Evolutionary conservation across 2,797 vertebrate genomes (phyloP), one percentile per base, ranked within the genome.

Genomic region (Octomys mimax): DNA sequence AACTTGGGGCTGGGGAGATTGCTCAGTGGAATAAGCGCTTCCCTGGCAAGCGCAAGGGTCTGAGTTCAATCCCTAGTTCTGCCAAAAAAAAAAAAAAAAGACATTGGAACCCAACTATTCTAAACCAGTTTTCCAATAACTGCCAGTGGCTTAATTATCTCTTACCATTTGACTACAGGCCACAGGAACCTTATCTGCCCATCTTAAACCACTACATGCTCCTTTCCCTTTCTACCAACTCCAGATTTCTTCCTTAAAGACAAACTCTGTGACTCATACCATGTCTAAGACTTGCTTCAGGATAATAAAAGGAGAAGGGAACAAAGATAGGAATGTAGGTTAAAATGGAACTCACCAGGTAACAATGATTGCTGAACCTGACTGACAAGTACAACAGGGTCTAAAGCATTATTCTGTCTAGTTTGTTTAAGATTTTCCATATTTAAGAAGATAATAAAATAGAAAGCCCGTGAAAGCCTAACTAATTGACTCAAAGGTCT

Each of bases 201-300:
- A 80, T 52, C 89, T 89, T 66, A 96, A 92, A 59, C 21, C 46
- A 82, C 54, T 59, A 31, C 12, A 68, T 21, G n/a, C 26, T 91
- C 24, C 84, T 54, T 91, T 49, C 46, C 52, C 92, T 83, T 79
- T 93, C 85, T 83, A 31, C n/a, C 36, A 82, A 22, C 66, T 28
- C 12, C 68, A 82, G 16, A 66, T 75, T 87, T 54, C 78, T 95
- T 92, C 70, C 88, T 92, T 89, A 86, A 91, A 96, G 36, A 95
- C 70, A 89, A 97, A 84, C n/a, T 13, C 36, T 89, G 70, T 82
- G 81, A 96, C 93, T 89, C 57, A 59, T 46, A 46, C 79, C 77
- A 62, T 77, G 19, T 62, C 84, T 93, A 36, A 84, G 52, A 92
- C 22, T 89, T 95, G 77, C 80, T 95, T 94, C 77, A 84, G 62